Base-by-base conservation (phyloP, 2,797 vertebrate genomes). In the Sebastes cheni region DNA sequence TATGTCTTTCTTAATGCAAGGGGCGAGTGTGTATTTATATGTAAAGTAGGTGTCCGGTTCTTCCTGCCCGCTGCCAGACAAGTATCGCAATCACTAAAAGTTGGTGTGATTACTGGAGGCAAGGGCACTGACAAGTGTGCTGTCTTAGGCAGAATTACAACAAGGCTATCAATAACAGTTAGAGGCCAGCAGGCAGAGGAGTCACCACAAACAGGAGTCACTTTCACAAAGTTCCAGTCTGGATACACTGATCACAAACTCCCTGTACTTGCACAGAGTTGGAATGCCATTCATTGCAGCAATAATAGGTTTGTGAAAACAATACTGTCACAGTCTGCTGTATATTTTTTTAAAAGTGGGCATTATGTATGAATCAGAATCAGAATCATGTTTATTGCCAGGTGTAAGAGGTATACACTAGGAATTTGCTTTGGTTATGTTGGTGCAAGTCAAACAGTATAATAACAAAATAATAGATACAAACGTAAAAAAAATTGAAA, bases 121-220 rank as follows among this genome's bases (percentile, higher is more conserved):
- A 96, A 96, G 93, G 94, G 93, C 94, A 94, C 82, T 81, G 84
- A 91, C 87, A 89, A 90, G 89, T 88, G 82, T 94, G 93, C 92
- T 94, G 93, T 93, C 93, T 92, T 80, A 83, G 89, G 92, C 84
- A 94, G 89, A 92, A 93, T 92, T 90, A 90, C 93, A 95, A 91
- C 92, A 89, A 76, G 77, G 81, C 89, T 93, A 94, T 96, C 94
- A 97, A 96, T 96, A 95, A 95, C 86, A 93, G 88, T 94, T 95
- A 94, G 89, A 92, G 92, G 67, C 82, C 69, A 75, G 61, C 58
- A 66, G 79, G 74, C 81, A 84, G 54, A 83, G 73, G 65, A 81
- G 82, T 72, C 75, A 18, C 80, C 77, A 80, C 86, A 90, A 88
- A 64, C 56, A 90, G 87, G 92, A 91, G 89, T 95, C 92, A 84